Evolutionary conservation across 2,888 invertebrate species (phyloP).

Genomic region (Ormyrus nitidulus): DNA sequence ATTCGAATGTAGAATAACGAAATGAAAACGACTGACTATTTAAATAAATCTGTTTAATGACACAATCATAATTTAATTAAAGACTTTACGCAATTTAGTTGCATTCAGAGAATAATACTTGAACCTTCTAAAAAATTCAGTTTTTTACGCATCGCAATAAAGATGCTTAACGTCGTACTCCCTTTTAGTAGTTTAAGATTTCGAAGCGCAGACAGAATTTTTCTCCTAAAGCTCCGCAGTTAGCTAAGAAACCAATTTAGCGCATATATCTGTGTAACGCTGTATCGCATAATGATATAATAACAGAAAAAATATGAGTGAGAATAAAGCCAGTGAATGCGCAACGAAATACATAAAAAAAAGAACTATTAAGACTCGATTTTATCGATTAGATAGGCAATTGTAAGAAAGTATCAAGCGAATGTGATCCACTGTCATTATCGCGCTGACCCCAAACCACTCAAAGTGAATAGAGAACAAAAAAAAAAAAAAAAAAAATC

Average conservation of each 20-base stretch:
- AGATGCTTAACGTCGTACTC: too few species aligned
- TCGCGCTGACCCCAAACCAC: constrained; percentile 31
- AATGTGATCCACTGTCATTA: constrained; percentile 53
- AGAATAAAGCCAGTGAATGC: constrained; percentile 68
- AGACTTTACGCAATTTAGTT: too few species aligned
- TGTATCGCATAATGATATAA: constrained; percentile 33
- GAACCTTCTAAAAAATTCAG: neutral
- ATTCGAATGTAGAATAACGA: too few species aligned
- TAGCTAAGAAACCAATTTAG: constrained; percentile 14
- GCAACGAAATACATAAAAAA: constrained; percentile 68
- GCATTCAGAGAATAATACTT: neutral
- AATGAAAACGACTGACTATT: too few species aligned
- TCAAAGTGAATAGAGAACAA: neutral
- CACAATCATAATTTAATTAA: neutral
- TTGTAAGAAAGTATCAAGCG: constrained; percentile 56
- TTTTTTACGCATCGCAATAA: too few species aligned
- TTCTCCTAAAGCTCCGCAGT: constrained; percentile 17
- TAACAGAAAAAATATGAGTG: constrained; percentile 62
- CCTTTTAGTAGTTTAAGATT: too few species aligned
- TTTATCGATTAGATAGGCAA: constrained; percentile 57
- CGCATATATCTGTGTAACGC: constrained; percentile 36
- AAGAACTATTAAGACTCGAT: constrained; percentile 61
- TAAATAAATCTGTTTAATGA: neutral
- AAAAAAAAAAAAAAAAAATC: constrained; percentile 26
- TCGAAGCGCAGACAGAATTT: constrained; percentile 58